Percentiles rank a stretch among this genome's conserved stretches.
Evolutionary conservation across 2,797 vertebrate species (phyloP).

Genomic region (Halcyon leucocephala): DNA sequence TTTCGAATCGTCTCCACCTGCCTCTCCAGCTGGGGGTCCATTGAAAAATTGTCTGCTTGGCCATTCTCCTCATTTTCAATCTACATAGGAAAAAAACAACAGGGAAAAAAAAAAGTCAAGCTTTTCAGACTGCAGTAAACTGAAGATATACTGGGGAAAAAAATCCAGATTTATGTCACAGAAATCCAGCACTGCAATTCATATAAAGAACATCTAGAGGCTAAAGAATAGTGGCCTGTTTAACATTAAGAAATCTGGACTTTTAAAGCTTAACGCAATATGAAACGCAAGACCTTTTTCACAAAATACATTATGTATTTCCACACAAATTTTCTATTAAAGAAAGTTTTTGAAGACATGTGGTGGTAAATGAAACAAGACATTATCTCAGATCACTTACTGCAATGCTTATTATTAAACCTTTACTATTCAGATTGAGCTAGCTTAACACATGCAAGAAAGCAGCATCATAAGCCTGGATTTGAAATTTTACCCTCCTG

Average conservation of each 20-base stretch:
- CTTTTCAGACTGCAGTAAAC: not conserved
- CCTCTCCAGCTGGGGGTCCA: conserved; percentile 91
- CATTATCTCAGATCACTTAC: not conserved
- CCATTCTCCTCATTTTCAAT: conserved; percentile 82
- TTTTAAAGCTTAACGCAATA: not conserved
- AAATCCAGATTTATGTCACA: not conserved
- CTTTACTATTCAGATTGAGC: not conserved
- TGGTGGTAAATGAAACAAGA: not conserved
- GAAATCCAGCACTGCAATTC: not conserved
- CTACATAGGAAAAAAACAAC: conserved; percentile 57
- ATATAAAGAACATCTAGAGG: not conserved
- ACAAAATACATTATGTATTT: not conserved
- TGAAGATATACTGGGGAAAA: not conserved
- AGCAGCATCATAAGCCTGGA: not conserved
- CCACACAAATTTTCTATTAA: not conserved
- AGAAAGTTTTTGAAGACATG: not conserved
- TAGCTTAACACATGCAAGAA: not conserved
- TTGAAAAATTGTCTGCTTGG: conserved; percentile 87
- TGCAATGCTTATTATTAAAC: not conserved
- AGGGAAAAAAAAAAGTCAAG: not conserved
- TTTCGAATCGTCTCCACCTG: conserved; percentile 94
- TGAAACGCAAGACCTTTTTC: not conserved
- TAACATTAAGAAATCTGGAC: not conserved
- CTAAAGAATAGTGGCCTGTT: not conserved
- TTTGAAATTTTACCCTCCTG: not conserved